phyloP scores from a whole-genome alignment of 2,797 vertebrate species.

The Borostomias antarcticus region DNA sequence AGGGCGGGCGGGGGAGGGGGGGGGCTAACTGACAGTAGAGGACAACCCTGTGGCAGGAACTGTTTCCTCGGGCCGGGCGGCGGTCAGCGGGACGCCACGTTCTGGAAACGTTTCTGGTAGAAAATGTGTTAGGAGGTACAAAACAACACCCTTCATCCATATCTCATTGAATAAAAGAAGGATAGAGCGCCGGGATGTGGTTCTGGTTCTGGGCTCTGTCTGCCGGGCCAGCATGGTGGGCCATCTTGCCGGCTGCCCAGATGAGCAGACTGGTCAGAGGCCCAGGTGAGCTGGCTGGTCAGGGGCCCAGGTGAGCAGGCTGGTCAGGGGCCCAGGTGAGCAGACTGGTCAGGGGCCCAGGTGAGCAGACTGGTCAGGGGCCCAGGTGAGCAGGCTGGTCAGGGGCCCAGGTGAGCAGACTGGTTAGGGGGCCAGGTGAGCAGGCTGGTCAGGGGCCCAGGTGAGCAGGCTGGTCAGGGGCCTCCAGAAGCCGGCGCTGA shows the following conservation, averaged over 20 bases:
- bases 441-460: too few relatives aligned
- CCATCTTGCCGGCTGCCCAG: background rate
- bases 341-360: background rate
- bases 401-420: too few relatives aligned
- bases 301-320: conserved; percentile 14
- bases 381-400: too few relatives aligned
- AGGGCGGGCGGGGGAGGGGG: conserved; percentile 28
- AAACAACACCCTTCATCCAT: too few relatives aligned
- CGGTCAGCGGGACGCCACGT: too few relatives aligned
- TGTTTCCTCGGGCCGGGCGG: conserved; percentile 34
- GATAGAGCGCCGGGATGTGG: too few relatives aligned
- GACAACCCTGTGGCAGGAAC: conserved; percentile 67
- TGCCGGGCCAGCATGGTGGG: background rate
- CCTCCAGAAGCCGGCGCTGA: too few relatives aligned
- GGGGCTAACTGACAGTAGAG: conserved; percentile 68
- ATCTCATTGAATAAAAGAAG: too few relatives aligned
- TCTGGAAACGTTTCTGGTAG: too few relatives aligned
- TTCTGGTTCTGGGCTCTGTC: background rate
- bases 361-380: background rate
- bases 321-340: background rate
- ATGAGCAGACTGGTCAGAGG: background rate
- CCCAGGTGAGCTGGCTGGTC: background rate
- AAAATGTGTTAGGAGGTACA: too few relatives aligned
- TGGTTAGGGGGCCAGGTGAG: too few relatives aligned
- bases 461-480: too few relatives aligned